Evolutionary conservation across 2,797 vertebrate genomes (phyloP).

Genomic region (Hozukius guyotensis): DNA sequence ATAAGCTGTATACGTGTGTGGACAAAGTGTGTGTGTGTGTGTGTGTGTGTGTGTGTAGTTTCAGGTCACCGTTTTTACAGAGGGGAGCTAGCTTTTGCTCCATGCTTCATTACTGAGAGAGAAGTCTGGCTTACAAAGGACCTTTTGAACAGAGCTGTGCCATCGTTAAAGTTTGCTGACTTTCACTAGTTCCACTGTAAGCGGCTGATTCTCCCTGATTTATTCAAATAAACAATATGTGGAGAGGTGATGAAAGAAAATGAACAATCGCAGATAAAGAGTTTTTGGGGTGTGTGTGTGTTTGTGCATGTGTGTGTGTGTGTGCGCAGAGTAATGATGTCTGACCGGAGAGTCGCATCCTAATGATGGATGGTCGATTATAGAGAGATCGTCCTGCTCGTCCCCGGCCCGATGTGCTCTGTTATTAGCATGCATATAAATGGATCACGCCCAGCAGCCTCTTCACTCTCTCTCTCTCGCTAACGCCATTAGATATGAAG

Average conservation of each 20-base stretch:
- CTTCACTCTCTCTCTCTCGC: slow-evolving; percentile 55
- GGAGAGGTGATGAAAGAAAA: slow-evolving; percentile 46
- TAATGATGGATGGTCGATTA: slow-evolving; percentile 75
- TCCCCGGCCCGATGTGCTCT: slow-evolving; percentile 59
- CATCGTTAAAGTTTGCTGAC: slow-evolving; percentile 54
- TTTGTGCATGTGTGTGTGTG: not conserved
- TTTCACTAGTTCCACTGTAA: slow-evolving; percentile 30
- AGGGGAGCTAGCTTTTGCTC: slow-evolving; percentile 21
- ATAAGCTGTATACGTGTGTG: slow-evolving; percentile 3
- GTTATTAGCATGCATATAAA: slow-evolving; percentile 77
- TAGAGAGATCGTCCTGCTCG: slow-evolving; percentile 59
- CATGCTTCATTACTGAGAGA: slow-evolving; percentile 57
- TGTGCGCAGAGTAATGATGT: slow-evolving; percentile 62
- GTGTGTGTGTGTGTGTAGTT: slow-evolving; percentile 25
- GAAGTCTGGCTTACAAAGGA: slow-evolving; percentile 44
- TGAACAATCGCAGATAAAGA: slow-evolving; percentile 39
- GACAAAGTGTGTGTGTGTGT: not conserved
- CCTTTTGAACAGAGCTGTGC: slow-evolving; percentile 43
- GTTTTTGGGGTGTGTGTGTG: slow-evolving; percentile 10
- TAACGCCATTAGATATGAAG: slow-evolving; percentile 64
- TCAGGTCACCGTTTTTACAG: slow-evolving; percentile 51
- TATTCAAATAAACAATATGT: slow-evolving; percentile 26
- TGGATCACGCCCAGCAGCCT: slow-evolving; percentile 69
- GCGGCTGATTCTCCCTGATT: slow-evolving; percentile 15
- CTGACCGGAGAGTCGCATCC: slow-evolving; percentile 68